These are phyloP conservation scores for Orgyia antiqua DNA, from an alignment of 2,888 invertebrate species.

Conservation along the genomic window DNA sequence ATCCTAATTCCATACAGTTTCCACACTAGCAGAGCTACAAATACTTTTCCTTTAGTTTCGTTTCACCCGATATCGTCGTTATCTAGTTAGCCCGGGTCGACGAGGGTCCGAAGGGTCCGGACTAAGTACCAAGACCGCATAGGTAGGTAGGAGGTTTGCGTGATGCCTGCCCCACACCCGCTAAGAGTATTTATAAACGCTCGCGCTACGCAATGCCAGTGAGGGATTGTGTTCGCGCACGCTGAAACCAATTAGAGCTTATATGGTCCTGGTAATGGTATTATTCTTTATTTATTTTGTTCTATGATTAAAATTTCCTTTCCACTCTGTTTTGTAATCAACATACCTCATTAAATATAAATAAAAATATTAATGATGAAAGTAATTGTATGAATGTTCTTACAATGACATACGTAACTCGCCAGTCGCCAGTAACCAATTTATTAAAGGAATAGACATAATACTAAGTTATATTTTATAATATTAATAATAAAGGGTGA, in stretches of 20 bases:
- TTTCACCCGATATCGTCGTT: constrained; percentile 70
- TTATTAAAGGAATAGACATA: no score
- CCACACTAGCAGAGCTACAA: constrained; percentile 58
- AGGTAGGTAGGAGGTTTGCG: constrained; percentile 51
- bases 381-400: no score
- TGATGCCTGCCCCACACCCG: constrained; percentile 42
- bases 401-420: no score
- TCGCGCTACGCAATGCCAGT: constrained; percentile 45
- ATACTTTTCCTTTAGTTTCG: constrained; percentile 74
- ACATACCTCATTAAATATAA: no score
- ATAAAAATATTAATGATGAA: no score
- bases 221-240: constrained; percentile 60
- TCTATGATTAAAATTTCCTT: constrained; percentile 21
- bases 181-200: constrained; percentile 57
- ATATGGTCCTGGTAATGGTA: constrained; percentile 46
- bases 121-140: constrained; percentile 56
- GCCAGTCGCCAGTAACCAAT: no score
- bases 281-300: constrained; percentile 23
- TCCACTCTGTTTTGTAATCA: constrained; percentile 1
- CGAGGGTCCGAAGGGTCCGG: constrained; percentile 71
- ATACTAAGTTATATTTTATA: no score
- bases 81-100: constrained; percentile 74
- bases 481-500: no score
- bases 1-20: constrained; percentile 59
- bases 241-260: constrained; percentile 61